phyloP scores from a whole-genome alignment of 92 coral and sea anemone species.

The Phymanthus crucifer region DNA sequence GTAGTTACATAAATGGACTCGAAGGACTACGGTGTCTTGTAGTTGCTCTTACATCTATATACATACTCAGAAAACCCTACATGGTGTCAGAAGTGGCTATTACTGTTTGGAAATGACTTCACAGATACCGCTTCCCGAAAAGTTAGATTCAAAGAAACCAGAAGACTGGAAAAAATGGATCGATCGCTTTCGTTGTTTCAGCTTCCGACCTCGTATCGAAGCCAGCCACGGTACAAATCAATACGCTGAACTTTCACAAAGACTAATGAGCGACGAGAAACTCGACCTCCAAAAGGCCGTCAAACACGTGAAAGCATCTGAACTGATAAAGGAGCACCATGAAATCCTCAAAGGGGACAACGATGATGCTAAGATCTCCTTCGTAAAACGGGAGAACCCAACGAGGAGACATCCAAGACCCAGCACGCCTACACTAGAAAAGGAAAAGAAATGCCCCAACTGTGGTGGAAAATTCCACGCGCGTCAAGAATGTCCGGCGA shows the following conservation, averaged over 20 bases:
- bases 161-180: slow-evolving; percentile 40
- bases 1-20: too few species aligned
- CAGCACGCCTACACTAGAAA: background rate
- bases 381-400: background rate
- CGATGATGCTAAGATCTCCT: slow-evolving; percentile 24
- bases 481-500: slow-evolving; percentile 44
- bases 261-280: slow-evolving; percentile 36
- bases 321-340: slow-evolving; percentile 36
- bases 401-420: background rate
- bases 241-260: slow-evolving; percentile 14
- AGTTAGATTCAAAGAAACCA: slow-evolving; percentile 28
- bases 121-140: slow-evolving; percentile 30
- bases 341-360: slow-evolving; percentile 36
- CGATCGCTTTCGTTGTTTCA: slow-evolving; percentile 31
- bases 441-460: slow-evolving; percentile 20
- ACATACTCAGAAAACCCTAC: slow-evolving; percentile 23
- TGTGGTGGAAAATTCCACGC: slow-evolving; percentile 39
- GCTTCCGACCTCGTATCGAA: slow-evolving; percentile 26
- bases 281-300: slow-evolving; percentile 31
- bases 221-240: slow-evolving; percentile 1
- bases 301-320: slow-evolving; percentile 12
- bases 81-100: slow-evolving; percentile 34
- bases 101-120: slow-evolving; percentile 8
- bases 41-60: background rate
- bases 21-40: background rate